Base-by-base conservation (phyloP, 2,113 vertebrate genomes). In the Chloropsis hardwickii region DNA sequence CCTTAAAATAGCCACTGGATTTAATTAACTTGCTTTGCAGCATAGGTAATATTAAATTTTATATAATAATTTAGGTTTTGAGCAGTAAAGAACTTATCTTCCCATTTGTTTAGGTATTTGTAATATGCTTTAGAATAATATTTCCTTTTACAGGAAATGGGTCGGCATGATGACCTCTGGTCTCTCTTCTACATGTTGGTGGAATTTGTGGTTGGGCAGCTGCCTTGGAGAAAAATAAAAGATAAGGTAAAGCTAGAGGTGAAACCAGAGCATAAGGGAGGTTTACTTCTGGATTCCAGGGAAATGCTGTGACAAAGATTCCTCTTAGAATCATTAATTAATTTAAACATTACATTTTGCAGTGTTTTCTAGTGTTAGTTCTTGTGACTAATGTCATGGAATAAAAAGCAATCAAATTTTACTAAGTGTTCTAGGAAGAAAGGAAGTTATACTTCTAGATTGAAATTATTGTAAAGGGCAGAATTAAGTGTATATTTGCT, bases 211-310 rank as follows among this genome's bases (percentile, higher is more conserved):
- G 98, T 99, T 74, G 99, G 99, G 50, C 99, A 99, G 88, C 94
- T 99, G 91, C 99, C 99, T n/a, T 99, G 99, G 99, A 99, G 99
- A 96, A 99, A 99, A 98, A 99, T 99, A 97, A 99, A 99, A 96
- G 99, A 99, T 96, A 99, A 99, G 98, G 99, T 99, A 97, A 98
- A 92, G 86, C 60, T 91, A 60, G 72, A 94, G 81, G 69, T 76
- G 25, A 83, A 92, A 72, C 9, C 44, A 56, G 27, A 58, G 40
- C 50, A 24, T 3, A 10, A 60, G n/a, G 66, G 71, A 91, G 31
- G 29, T 88, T 89, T 93, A 73, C 18, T 91, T 66, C n/a, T 85
- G 33, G 6, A 56, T 71, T 93, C 17, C 60, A 65, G 29, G 21
- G 9, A 25, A 85, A 48, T 58, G 40, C 71, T 87, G 44, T 92